Conservation (phyloP, 2,888 invertebrate species). For the Teleiodes luculella region DNA sequence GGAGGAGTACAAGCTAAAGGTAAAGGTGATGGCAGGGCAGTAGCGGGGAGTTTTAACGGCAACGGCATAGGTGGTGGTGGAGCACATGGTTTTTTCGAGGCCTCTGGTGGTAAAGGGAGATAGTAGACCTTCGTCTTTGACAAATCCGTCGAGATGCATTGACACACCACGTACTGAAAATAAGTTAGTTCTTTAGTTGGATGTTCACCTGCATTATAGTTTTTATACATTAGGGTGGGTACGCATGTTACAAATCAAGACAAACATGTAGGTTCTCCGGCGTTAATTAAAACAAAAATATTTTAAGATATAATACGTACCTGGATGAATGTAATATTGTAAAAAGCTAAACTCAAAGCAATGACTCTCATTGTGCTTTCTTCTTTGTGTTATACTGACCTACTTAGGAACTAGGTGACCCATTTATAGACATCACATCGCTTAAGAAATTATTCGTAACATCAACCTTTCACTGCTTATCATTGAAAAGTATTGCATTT, state of each 20-base stretch:
- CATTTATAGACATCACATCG: background rate
- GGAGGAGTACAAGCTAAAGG: background rate
- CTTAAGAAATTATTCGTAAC: too few relatives aligned
- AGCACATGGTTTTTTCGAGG: background rate
- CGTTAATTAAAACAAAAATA: too few relatives aligned
- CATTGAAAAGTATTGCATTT: background rate
- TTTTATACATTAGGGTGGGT: too few relatives aligned
- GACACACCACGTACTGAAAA: background rate
- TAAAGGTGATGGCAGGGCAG: background rate
- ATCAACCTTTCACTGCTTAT: background rate
- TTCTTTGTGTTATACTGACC: background rate
- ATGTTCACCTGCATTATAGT: background rate
- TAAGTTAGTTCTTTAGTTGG: background rate
- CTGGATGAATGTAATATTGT: background rate
- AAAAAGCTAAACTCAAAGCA: background rate
- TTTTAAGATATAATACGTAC: too few relatives aligned
- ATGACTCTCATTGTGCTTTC: background rate
- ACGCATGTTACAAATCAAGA: too few relatives aligned
- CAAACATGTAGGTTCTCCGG: too few relatives aligned
- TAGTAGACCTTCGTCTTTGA: background rate
- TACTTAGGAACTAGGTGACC: background rate
- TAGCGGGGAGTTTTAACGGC: background rate
- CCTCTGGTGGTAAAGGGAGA: background rate
- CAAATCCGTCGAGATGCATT: background rate
- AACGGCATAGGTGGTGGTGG: background rate